Evolutionary conservation across 1,140 invertebrate species (phyloP).

Genomic region (Ostrea edulis): DNA sequence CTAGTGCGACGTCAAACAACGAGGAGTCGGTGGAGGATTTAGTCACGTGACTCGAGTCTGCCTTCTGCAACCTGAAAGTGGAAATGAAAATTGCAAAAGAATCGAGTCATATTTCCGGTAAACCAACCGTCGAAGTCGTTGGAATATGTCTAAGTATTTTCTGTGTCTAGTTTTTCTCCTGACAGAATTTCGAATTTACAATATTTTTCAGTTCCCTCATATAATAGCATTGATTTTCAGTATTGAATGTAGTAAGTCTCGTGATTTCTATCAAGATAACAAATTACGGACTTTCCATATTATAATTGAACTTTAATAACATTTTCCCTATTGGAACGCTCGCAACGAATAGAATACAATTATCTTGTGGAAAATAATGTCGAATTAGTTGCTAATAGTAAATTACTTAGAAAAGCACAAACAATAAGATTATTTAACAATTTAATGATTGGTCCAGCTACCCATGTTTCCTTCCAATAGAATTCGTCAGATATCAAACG

Average conservation of each 20-base stretch:
- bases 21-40: not conserved
- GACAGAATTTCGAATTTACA: not conserved
- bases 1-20: not conserved
- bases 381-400: too few species aligned
- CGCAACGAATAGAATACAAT: not conserved
- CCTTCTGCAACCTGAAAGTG: not conserved
- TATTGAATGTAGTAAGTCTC: not conserved
- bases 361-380: not conserved
- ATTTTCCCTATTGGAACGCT: not conserved
- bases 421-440: too few species aligned
- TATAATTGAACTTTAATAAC: not conserved
- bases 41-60: not conserved
- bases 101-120: conserved; percentile 16
- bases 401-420: not conserved
- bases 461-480: too few species aligned
- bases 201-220: not conserved
- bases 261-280: not conserved
- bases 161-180: conserved; percentile 12
- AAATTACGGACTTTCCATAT: not conserved
- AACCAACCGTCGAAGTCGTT: conserved; percentile 18
- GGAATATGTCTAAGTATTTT: conserved; percentile 15
- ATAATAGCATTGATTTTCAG: not conserved
- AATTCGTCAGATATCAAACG: too few species aligned
- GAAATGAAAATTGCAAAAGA: conserved; percentile 31
- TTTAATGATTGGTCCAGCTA: too few species aligned